Percentiles rank a stretch among this genome's conserved stretches.
phyloP scores from a whole-genome alignment of 2,113 vertebrate genomes.

The Heptranchias perlo region DNA sequence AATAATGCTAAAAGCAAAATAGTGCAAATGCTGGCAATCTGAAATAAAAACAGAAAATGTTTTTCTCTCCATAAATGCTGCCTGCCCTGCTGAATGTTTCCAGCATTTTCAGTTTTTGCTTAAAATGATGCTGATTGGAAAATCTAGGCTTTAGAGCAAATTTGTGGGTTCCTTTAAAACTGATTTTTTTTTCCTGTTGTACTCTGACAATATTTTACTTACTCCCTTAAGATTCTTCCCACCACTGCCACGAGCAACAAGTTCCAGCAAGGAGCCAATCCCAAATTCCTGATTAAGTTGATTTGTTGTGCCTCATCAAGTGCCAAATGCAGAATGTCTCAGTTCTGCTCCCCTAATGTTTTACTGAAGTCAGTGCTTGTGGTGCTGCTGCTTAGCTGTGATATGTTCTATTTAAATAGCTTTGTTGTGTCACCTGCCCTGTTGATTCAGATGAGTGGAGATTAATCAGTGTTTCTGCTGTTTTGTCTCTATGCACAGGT shows the following conservation, averaged over 20 bases:
- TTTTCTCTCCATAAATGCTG: neutral
- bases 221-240: neutral
- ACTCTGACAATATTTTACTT: too few species aligned
- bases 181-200: too few species aligned
- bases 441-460: constrained; percentile 12
- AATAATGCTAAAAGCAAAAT: neutral
- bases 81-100: neutral
- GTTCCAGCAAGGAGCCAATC: neutral
- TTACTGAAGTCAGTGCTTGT: neutral
- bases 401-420: constrained; percentile 14
- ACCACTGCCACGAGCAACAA: neutral
- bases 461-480: neutral
- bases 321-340: neutral
- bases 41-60: constrained; percentile 1
- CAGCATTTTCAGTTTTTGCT: neutral
- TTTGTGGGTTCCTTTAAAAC: neutral
- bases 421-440: neutral
- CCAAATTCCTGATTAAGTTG: neutral
- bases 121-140: neutral
- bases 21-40: neutral
- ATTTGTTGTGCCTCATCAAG: neutral
- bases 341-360: neutral
- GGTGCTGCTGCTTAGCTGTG: neutral
- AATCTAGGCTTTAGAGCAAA: neutral
- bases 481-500: neutral